Base-by-base conservation (phyloP, 2,797 vertebrate genomes). In the Pygocentrus nattereri region DNA sequence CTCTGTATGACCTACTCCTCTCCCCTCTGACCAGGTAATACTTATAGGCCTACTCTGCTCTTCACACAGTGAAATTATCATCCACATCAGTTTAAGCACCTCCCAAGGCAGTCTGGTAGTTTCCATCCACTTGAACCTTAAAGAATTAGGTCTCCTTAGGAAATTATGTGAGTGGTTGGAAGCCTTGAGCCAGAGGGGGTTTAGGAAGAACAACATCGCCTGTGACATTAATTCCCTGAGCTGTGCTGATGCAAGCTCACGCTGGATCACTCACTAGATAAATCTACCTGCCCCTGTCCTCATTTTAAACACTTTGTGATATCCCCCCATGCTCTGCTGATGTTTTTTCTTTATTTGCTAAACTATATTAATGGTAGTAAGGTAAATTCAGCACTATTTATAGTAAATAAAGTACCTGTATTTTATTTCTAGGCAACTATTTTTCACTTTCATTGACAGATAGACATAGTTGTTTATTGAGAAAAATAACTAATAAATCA, bases 211-310 rank as follows among this genome's bases (percentile, higher is more conserved):
- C 88, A 92, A 74, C 86, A 87, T 85, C 85, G 85, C 85, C 89
- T 80, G 78, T 92, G 92, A 90, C 93, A 92, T 93, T 94, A 93
- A 95, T 94, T 94, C 94, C 92, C 86, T 94, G 91, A 93, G 89
- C 92, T 91, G 87, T 89, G 56, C 90, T 91, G 89, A 91, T 88
- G 85, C 85, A 91, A 87, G 89, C 81, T 90, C 86, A 83, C 78
- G 72, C 54, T 86, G 87, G 88, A 91, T 93, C 85, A 90, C 83
- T 80, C 62, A 82, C 85, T 89, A 87, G 80, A 92, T 91, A 88
- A 88, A 88, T 86, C 85, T 56, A 86, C 62, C 30, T 23, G 47
- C 6, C 56, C 76, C 31, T 68, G 75, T 76, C 61, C 69, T 80
- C 5, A 49, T 49, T 70, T 30, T 27, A 54, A 34, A 6, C 38